Conservation (phyloP, 2,888 invertebrate species). For the Bibio marci region DNA sequence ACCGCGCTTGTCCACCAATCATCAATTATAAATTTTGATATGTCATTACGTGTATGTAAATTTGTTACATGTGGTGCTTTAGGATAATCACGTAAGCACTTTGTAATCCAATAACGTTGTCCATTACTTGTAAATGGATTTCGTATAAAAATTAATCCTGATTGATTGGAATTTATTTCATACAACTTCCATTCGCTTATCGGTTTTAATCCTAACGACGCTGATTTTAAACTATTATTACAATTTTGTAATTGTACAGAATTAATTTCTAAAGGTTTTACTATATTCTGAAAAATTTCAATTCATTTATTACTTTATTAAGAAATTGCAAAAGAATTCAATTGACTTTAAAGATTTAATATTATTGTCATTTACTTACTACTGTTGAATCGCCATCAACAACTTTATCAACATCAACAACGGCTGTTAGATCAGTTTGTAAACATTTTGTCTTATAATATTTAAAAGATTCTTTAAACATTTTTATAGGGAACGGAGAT, state of each 20-base stretch:
- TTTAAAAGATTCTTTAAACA: conserved; percentile 58
- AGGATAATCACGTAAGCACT: conserved; percentile 62
- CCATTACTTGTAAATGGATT: conserved; percentile 68
- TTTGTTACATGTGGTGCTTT: conserved; percentile 39
- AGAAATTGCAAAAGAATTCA: no score
- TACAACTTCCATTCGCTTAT: conserved; percentile 43
- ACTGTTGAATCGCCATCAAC: no score
- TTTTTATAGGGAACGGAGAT: no score
- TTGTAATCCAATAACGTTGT: conserved; percentile 68
- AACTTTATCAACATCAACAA: conserved; percentile 36
- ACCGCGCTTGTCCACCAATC: conserved; percentile 61
- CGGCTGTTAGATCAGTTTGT: conserved; percentile 41
- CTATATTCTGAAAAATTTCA: no score
- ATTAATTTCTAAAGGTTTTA: no score
- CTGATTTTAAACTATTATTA: no score
- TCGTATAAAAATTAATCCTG: conserved; percentile 59
- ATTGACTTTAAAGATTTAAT: no score
- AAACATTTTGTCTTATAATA: conserved; percentile 57
- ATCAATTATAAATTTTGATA: no score
- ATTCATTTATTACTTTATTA: no score
- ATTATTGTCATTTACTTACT: no score
- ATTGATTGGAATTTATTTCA: conserved; percentile 37
- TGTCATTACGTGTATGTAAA: conserved; percentile 11
- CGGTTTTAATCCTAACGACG: conserved; percentile 31
- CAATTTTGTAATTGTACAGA: no score